These are phyloP conservation scores for Idaea straminata DNA, from an alignment of 2,888 invertebrate species.

Conservation along the genomic window DNA sequence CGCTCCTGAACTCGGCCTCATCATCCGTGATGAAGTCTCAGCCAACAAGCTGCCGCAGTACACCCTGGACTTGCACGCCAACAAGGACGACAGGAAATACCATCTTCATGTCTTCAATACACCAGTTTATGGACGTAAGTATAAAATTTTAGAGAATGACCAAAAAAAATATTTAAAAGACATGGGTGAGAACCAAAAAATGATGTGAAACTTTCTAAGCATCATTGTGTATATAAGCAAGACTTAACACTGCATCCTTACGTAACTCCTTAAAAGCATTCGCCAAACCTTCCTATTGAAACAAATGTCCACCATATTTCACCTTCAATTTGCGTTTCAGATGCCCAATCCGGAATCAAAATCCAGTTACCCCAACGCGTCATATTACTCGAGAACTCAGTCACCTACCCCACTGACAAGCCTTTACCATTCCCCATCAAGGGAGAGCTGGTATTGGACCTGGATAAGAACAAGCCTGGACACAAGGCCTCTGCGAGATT, in stretches of 20 bases:
- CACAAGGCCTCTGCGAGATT: constrained; percentile 82
- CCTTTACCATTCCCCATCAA: constrained; percentile 80
- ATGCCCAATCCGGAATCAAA: constrained; percentile 73
- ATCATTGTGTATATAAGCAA: no score
- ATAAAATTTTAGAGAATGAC: background rate
- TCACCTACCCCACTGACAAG: constrained; percentile 67
- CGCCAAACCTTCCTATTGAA: no score
- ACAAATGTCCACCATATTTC: background rate
- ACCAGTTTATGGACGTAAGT: constrained; percentile 81
- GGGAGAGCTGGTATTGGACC: constrained; percentile 82
- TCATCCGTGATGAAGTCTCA: constrained; percentile 82
- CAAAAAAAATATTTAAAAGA: background rate
- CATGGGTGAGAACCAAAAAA: no score
- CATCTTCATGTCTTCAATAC: constrained; percentile 84
- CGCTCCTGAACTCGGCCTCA: constrained; percentile 86
- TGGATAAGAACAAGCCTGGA: constrained; percentile 87
- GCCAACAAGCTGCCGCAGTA: constrained; percentile 82
- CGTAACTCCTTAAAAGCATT: no score
- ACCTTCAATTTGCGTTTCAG: constrained; percentile 32
- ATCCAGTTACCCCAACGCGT: constrained; percentile 85
- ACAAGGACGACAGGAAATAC: constrained; percentile 86
- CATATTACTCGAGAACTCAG: constrained; percentile 80
- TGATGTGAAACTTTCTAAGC: no score
- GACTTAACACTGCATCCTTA: no score
- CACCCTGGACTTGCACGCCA: constrained; percentile 85